Evolutionary conservation across 2,797 vertebrate genomes (phyloP).

Genomic region (Monodelphis domestica): DNA sequence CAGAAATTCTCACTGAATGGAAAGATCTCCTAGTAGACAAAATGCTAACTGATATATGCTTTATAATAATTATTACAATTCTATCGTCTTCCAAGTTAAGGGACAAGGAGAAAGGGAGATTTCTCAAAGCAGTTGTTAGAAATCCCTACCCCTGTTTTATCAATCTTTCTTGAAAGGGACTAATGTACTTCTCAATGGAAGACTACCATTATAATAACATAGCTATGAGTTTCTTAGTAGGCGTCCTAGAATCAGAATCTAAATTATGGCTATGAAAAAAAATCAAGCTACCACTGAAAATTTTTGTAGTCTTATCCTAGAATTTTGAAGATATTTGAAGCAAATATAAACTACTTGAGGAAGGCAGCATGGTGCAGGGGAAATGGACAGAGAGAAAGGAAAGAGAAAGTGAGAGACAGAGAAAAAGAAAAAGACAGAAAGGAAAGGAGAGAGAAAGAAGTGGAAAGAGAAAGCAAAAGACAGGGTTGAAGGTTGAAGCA

Average conservation of each 20-base stretch:
- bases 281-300: constrained; percentile 24
- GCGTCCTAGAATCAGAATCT: background rate
- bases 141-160: constrained; percentile 1
- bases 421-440: no score
- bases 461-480: background rate
- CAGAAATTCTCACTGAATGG: constrained; percentile 18
- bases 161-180: constrained; percentile 22
- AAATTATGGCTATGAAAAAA: constrained; percentile 2
- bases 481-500: background rate
- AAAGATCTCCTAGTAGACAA: background rate
- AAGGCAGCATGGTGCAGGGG: background rate
- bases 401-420: background rate
- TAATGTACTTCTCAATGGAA: constrained; percentile 30
- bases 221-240: background rate
- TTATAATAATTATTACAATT: constrained; percentile 13
- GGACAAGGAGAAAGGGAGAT: background rate
- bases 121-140: constrained; percentile 49
- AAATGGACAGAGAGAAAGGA: background rate
- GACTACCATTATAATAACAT: background rate
- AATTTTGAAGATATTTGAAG: constrained; percentile 28
- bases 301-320: constrained; percentile 24
- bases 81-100: constrained; percentile 50
- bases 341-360: background rate
- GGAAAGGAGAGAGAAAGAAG: background rate
- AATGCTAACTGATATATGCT: background rate